Evolutionary conservation across 2,888 invertebrate genomes (phyloP), one percentile per base, ranked within the genome.

Genomic region (Auanema freiburgensis): DNA sequence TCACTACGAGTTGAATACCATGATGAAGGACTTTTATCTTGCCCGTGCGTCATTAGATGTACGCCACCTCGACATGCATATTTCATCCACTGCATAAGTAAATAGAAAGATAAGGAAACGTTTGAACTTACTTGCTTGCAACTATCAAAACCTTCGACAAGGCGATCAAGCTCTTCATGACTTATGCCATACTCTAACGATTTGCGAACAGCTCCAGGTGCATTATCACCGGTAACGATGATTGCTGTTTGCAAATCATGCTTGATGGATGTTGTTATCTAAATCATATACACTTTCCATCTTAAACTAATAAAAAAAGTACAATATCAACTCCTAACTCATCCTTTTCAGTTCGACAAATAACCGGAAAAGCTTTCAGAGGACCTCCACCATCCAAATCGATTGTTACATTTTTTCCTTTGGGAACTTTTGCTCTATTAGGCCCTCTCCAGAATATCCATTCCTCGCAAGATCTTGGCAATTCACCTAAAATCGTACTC

Each of bases 381-480:
- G 76, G 66, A 16, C 77, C 78, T 12, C 81, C 80, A 8, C 81
- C 81, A 57, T 81, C 81, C n/a, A 81, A 52, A 63, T 81, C 81
- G n/a, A 81, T 76, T 12, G 73, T 68, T 11, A 80, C 72, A 42
- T 74, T 74, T 23, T 67, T 44, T 56, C 67, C 69, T 57, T 63
- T 63, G 18, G 67, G 43, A 14, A 68, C 63, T 25, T 64, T 66
- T 21, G 53, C 63, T 25, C 64, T 63, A 6, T 33, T 52, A 42
- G 64, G 66, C 14, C 69, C 68, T 24, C 69, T 62, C 6, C 66
- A 54, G 52, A 65, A 72, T n/a, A 63, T 69, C 66, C 76, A 72
- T 63, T 81, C 80, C 62, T 81, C 81, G 53, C 81, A 81, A 4
- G 80, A 80, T 24, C 77, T 74, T 3, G 79, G 76, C 5, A 76